phyloP scores from a whole-genome alignment of 2,797 vertebrate genomes.

The Champsocephalus gunnari region DNA sequence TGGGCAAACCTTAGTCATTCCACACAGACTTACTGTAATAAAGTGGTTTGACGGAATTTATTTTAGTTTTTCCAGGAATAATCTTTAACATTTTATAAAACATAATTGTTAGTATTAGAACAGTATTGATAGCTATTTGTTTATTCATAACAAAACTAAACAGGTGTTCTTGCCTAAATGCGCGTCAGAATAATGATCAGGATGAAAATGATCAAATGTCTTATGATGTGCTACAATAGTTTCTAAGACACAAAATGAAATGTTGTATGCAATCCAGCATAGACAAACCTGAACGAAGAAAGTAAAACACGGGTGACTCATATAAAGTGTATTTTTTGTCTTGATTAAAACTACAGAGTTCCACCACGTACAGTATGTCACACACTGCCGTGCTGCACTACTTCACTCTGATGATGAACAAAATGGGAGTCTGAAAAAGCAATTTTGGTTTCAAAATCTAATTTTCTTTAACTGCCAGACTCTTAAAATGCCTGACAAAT shows the following conservation, averaged over 20 bases:
- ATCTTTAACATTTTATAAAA: no score
- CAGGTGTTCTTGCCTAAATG: no score
- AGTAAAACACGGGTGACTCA: slow-evolving; percentile 4
- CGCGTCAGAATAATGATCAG: no score
- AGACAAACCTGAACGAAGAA: slow-evolving; percentile 10
- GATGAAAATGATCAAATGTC: background rate
- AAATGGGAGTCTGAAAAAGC: slow-evolving; percentile 50
- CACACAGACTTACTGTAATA: no score
- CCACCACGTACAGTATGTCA: slow-evolving; percentile 12
- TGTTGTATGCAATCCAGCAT: background rate
- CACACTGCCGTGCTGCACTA: slow-evolving; percentile 46
- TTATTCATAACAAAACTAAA: no score
- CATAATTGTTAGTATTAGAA: no score
- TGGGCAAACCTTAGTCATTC: no score
- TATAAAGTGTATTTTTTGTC: background rate
- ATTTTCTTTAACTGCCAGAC: slow-evolving; percentile 66
- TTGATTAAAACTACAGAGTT: slow-evolving; percentile 48
- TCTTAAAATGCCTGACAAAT: slow-evolving; percentile 67
- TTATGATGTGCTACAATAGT: background rate
- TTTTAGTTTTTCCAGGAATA: no score
- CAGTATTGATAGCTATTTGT: no score
- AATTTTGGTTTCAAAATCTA: slow-evolving; percentile 68
- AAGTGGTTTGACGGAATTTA: no score
- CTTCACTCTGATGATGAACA: slow-evolving; percentile 60
- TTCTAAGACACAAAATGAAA: no score